These are phyloP conservation scores for Neodontobutis hainanensis DNA, from an alignment of 2,113 vertebrate species.

Conservation along the genomic window DNA sequence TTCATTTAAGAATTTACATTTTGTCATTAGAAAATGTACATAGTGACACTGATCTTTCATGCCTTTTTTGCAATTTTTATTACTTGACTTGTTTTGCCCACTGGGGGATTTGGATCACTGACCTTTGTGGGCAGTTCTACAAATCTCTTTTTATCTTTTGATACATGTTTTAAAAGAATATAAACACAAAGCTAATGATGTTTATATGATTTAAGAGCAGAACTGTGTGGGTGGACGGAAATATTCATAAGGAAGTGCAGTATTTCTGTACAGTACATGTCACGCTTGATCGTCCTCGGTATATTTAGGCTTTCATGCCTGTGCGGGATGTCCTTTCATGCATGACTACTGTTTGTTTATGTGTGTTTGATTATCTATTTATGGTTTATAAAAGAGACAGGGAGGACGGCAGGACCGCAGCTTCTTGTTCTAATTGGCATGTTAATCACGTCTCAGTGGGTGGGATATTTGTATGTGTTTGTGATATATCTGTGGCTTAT, in stretches of 20 bases:
- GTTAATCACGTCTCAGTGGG: conserved; percentile 64
- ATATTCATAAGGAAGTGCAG: neutral
- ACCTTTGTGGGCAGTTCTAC: neutral
- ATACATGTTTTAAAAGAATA: conserved; percentile 2
- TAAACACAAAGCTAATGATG: conserved; percentile 15
- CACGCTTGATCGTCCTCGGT: conserved; percentile 6
- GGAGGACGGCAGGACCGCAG: conserved; percentile 37
- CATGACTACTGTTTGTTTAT: conserved; percentile 22
- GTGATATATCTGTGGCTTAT: conserved; percentile 54
- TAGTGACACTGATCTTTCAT: too few relatives aligned
- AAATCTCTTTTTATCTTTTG: neutral
- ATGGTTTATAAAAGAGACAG: neutral
- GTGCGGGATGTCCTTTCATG: conserved; percentile 40
- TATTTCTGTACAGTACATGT: neutral
- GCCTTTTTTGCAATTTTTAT: neutral
- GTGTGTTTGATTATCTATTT: conserved; percentile 42
- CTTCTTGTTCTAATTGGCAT: conserved; percentile 69
- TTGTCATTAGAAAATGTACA: too few relatives aligned
- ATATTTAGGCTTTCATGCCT: conserved; percentile 51
- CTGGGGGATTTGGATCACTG: neutral
- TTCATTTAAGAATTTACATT: too few relatives aligned
- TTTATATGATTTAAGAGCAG: conserved; percentile 24
- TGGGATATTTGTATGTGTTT: conserved; percentile 51
- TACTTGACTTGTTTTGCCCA: neutral
- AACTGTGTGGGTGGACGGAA: conserved; percentile 39